Base-by-base conservation (phyloP, 2,888 invertebrate genomes). In the Drosophila leonis region DNA sequence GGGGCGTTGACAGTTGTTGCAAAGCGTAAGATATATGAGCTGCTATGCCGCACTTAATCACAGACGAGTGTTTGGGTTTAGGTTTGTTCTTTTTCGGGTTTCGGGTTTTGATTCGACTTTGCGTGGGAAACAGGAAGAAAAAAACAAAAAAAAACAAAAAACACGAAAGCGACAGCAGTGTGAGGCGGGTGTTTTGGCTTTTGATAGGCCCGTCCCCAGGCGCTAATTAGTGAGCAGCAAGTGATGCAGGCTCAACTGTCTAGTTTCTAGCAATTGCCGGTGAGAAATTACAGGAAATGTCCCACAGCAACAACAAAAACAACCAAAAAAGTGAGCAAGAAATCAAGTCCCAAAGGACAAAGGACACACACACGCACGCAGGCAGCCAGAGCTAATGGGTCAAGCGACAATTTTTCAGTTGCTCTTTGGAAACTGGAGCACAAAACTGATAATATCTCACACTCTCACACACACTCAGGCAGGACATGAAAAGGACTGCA, bases 291-390 rank as follows among this genome's bases (percentile, higher is more conserved):
- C 87, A 88, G 85, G 85, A 86, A 83, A 80, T 83, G 87, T 80
- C 59, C 77, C 67, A 41, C 65, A 51, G 24, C 55, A 55, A 55
- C 44, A 24, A 24, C 24, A 46, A 27, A n/a, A 55, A 24, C 24
- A 24, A 24, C 24, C 24, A 24, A 24, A 54, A 44, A 59, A 72
- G 49, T 55, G 78, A 41, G 56, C 70, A 57, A 72, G 56, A 89
- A 86, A 87, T 87, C 89, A 86, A 88, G 82, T 86, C 85, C 84
- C 89, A 78, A 73, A 84, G 88, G 88, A 84, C 74, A 71, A 77
- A 77, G 49, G 67, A 59, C 46, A 20, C 29, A 60, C 60, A 73
- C 59, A 67, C 55, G 65, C 65, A 64, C 33, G 60, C 60, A 71
- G 52, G 57, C 51, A 56, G 9, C 44, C 12, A 46, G 27, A 31